These are phyloP conservation scores for Saturnia pavonia DNA, from an alignment of 2,888 invertebrate genomes.

Conservation along the genomic window DNA sequence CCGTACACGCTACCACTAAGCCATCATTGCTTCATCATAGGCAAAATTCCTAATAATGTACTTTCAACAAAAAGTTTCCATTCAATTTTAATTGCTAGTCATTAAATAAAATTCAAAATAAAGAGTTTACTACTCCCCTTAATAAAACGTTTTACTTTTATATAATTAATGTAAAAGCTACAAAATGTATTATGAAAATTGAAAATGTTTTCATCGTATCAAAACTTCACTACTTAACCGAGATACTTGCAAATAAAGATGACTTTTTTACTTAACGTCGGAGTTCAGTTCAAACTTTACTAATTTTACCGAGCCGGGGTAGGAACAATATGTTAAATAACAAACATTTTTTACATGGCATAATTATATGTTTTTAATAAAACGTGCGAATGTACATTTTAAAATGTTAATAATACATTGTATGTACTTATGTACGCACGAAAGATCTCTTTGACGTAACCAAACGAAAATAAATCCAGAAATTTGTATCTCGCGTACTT, in stretches of 20 bases:
- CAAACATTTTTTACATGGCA: slow-evolving; percentile 36
- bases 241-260: slow-evolving; percentile 39
- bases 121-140: not conserved
- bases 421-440: too few relatives aligned
- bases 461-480: too few relatives aligned
- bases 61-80: not conserved
- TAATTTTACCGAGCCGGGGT: slow-evolving; percentile 39
- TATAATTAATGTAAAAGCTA: slow-evolving; percentile 43
- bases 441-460: too few relatives aligned
- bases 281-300: slow-evolving; percentile 42
- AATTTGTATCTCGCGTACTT: too few relatives aligned
- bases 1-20: too few relatives aligned
- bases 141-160: slow-evolving; percentile 23
- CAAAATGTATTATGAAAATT: slow-evolving; percentile 38
- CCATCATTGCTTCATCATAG: not conserved
- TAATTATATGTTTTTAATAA: slow-evolving; percentile 28
- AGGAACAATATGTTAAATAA: slow-evolving; percentile 39
- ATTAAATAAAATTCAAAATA: not conserved
- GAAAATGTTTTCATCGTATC: slow-evolving; percentile 42
- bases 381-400: slow-evolving; percentile 6
- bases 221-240: slow-evolving; percentile 41
- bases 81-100: not conserved
- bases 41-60: not conserved
- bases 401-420: too few relatives aligned
- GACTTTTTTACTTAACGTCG: slow-evolving; percentile 38